A percentile compares a stretch with the other conserved stretches of the same genome.
phyloP scores from a whole-genome alignment of 2,113 vertebrate genomes.

The Rattus norvegicus region GRCr8 NC_086034.1:38978001-38978500 shows the following conservation, averaged over 20 bases:
- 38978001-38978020: not conserved
- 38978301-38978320: not conserved
- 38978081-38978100: not conserved
- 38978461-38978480: not conserved
- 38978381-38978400: not conserved
- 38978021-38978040: not conserved
- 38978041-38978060: not conserved
- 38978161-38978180: too few species aligned
- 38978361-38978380: not conserved
- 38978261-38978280: not conserved
- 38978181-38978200: not conserved
- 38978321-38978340: constrained; percentile 19
- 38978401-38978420: not conserved
- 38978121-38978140: not conserved
- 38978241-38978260: not conserved
- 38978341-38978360: not conserved
- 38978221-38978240: not conserved
- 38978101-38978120: too few species aligned
- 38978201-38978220: not conserved
- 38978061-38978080: not conserved
- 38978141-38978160: not conserved
- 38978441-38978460: not conserved
- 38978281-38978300: not conserved
- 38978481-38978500: not conserved
- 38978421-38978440: not conserved